Conservation (phyloP, 2,888 invertebrate species). For the Sceliomorpha sp. region DNA sequence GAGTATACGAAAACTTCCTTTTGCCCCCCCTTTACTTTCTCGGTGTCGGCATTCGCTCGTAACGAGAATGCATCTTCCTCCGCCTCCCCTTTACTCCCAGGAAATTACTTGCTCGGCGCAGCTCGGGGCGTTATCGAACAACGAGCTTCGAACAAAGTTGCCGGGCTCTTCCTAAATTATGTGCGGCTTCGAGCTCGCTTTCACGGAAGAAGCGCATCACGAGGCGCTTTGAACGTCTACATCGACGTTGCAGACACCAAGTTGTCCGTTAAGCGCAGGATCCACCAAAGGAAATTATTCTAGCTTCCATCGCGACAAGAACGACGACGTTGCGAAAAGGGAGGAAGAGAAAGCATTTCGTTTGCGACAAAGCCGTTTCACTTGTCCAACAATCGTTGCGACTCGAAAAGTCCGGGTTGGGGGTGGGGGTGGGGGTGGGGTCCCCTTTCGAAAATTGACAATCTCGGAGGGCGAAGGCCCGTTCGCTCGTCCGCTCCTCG, state of each 20-base stretch:
- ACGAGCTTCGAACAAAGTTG: conserved; percentile 64
- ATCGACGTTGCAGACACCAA: conserved; percentile 52
- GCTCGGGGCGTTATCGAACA: conserved; percentile 65
- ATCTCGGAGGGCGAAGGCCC: too few species aligned
- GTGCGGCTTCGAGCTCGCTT: conserved; percentile 60
- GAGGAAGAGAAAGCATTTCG: conserved; percentile 42
- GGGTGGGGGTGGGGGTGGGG: too few species aligned
- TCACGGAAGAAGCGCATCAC: conserved; percentile 56
- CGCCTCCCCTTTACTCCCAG: conserved; percentile 53
- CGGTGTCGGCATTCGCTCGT: conserved; percentile 53
- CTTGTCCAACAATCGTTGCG: too few species aligned
- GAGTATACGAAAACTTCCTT: conserved; percentile 51
- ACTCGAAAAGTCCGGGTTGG: too few species aligned
- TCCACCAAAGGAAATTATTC: conserved; percentile 56
- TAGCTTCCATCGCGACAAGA: conserved; percentile 46
- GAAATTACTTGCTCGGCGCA: conserved; percentile 61
- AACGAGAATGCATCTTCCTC: conserved; percentile 56
- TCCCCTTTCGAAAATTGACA: too few species aligned
- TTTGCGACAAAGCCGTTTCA: too few species aligned
- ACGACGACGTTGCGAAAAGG: conserved; percentile 41
- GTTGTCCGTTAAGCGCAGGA: conserved; percentile 51
- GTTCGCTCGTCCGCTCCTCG: too few species aligned
- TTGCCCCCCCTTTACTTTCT: conserved; percentile 56
- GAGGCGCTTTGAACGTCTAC: conserved; percentile 55
- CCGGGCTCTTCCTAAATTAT: conserved; percentile 63